Percentiles rank a stretch among this genome's conserved stretches.
phyloP scores from a whole-genome alignment of 2,797 vertebrate species.

The Pseudopleuronectes americanus region DNA sequence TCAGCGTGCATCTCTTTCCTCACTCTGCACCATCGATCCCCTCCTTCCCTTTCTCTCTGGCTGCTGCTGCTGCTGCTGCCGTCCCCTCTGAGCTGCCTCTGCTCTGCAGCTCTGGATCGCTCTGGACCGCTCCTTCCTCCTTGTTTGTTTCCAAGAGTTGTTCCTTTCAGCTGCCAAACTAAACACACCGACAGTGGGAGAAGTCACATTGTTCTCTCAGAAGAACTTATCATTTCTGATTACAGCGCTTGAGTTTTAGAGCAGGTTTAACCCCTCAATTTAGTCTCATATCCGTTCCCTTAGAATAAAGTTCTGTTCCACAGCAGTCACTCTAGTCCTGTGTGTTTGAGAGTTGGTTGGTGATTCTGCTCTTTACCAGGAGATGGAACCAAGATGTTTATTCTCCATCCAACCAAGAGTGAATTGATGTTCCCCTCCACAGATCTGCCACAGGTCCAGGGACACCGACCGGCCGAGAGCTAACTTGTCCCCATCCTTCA shows the following conservation, averaged over 20 bases:
- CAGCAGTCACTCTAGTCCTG: too few species aligned
- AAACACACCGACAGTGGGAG: slow-evolving; percentile 28
- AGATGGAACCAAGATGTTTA: too few species aligned
- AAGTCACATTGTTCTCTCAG: slow-evolving; percentile 21
- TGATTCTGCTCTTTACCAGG: too few species aligned
- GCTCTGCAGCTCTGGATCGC: slow-evolving; percentile 29
- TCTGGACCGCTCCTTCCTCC: slow-evolving; percentile 48
- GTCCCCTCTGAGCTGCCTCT: slow-evolving; percentile 49
- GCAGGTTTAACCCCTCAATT: background rate
- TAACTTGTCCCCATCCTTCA: background rate
- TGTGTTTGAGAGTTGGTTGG: too few species aligned
- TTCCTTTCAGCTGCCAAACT: slow-evolving; percentile 29
- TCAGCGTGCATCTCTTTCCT: slow-evolving; percentile 28
- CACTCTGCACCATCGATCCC: slow-evolving; percentile 31
- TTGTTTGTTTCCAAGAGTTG: slow-evolving; percentile 35
- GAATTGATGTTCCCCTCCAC: too few species aligned
- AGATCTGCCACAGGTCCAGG: too few species aligned
- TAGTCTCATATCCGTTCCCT: background rate
- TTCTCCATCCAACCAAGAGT: too few species aligned
- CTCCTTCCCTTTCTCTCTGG: slow-evolving; percentile 29
- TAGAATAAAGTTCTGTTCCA: background rate
- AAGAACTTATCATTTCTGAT: slow-evolving; percentile 19
- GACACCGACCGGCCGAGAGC: too few species aligned
- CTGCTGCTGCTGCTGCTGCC: slow-evolving; percentile 1
- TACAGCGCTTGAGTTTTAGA: slow-evolving; percentile 17